phyloP scores from a whole-genome alignment of 2,113 vertebrate species.

The Menura novaehollandiae region DNA sequence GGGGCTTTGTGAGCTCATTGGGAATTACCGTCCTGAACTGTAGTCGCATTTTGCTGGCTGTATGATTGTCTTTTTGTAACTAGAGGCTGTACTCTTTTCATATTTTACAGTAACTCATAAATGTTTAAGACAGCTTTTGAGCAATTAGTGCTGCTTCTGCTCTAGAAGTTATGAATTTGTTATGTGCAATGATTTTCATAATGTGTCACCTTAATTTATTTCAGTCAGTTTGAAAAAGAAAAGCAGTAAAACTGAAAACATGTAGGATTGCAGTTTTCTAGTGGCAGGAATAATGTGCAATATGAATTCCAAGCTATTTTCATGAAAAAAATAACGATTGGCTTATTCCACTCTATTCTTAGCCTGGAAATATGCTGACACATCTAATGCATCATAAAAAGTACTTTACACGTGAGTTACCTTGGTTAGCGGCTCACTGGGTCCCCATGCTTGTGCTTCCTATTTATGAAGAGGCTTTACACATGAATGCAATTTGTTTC shows the following conservation, averaged over 20 bases:
- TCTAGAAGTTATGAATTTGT: slow-evolving; percentile 52
- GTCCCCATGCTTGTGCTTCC: background rate
- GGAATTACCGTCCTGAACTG: background rate
- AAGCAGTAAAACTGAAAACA: slow-evolving; percentile 23
- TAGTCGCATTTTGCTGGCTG: background rate
- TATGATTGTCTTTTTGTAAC: background rate
- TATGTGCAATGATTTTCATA: slow-evolving; percentile 45
- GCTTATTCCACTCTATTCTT: slow-evolving; percentile 7
- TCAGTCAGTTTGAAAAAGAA: slow-evolving; percentile 31
- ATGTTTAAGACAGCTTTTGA: slow-evolving; percentile 54
- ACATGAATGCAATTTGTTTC: background rate
- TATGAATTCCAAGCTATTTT: slow-evolving; percentile 9
- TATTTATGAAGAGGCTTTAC: background rate
- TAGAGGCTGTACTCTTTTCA: background rate
- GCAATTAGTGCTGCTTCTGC: slow-evolving; percentile 51
- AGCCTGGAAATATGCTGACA: slow-evolving; percentile 41
- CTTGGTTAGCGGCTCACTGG: slow-evolving; percentile 14
- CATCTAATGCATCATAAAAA: background rate
- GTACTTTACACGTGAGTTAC: slow-evolving; percentile 23
- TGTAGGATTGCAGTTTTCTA: slow-evolving; percentile 18
- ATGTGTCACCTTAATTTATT: slow-evolving; percentile 52
- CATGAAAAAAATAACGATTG: background rate
- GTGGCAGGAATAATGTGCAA: slow-evolving; percentile 22
- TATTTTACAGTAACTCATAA: slow-evolving; percentile 32
- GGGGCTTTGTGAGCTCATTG: background rate